Evolutionary conservation across 2,113 vertebrate genomes (phyloP), one percentile per base, ranked within the genome.

Genomic region (Anguilla japonica): DNA sequence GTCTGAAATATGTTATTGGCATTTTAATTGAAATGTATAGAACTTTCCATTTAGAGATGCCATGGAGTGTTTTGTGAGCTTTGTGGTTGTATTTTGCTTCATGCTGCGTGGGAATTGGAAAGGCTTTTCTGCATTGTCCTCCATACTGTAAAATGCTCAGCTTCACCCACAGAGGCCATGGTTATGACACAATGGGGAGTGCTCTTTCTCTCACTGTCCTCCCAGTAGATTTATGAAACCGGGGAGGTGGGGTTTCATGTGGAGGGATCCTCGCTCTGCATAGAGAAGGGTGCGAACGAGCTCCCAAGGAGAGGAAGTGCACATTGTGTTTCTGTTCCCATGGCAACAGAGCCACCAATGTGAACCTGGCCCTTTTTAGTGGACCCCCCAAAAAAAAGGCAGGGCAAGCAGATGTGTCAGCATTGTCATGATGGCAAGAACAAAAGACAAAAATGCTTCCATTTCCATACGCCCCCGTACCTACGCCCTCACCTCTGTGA

Each of bases 261-360:
- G 34, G 34, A 34, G 34, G 34, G 34, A 34, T 34, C 43, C 43
- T 46, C 83, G 78, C 67, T 26, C 9, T 84, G 5, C 29, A 60
- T 71, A 63, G 5, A 40, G 2, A 50, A 79, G 39, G 53, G 43
- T 82, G 29, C 22, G 56, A 80, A 82, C 75, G 63, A 89, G 86
- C 16, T 79, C 60, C 43, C 34, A 39, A 29, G 9, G 79, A 75
- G 80, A 87, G 81, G 78, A 86, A 87, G 89, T 88, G 56, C 60
- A 60, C 84, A 88, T 84, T 91, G 89, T 88, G 60, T 88, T 88
- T 56, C 85, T 88, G 91, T 91, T 89, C 79, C 89, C 87, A 91
- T 91, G 88, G 87, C 89, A 89, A 90, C 91, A 85, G 22, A 81
- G 83, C 78, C 56, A 56, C 16, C 75, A 75, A 75, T 9, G 29